Percentiles rank a stretch among this genome's conserved stretches.
Conservation (phyloP, 2,797 vertebrate species). For the Microtus agrestis region DNA sequence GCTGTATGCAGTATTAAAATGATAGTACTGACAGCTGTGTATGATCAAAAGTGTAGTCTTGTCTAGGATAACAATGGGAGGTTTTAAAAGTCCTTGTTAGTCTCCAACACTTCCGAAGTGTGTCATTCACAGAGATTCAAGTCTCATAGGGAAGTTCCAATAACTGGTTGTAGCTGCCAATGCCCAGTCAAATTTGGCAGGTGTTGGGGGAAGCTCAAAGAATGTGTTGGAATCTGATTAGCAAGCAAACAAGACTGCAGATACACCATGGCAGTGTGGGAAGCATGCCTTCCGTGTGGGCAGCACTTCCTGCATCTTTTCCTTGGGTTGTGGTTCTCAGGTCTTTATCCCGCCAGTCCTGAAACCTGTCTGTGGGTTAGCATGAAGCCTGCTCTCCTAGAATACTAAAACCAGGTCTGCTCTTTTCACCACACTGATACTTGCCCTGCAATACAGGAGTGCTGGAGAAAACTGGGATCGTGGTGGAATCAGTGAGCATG, state of each 20-base stretch:
- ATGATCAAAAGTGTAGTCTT: not conserved
- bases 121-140: too few species aligned
- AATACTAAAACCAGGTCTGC: not conserved
- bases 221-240: not conserved
- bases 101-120: not conserved
- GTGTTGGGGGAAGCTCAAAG: not conserved
- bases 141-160: rapidly evolving
- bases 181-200: not conserved
- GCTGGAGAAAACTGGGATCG: not conserved
- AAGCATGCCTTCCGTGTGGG: not conserved
- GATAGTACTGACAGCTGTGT: not conserved
- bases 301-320: not conserved
- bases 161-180: rapidly evolving
- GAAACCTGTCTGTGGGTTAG: not conserved
- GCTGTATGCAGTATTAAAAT: not conserved
- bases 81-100: not conserved
- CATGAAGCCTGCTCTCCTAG: not conserved
- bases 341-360: not conserved
- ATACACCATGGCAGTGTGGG: not conserved
- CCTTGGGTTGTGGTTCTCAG: not conserved
- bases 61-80: too few species aligned
- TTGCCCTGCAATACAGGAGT: not conserved
- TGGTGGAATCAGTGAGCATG: not conserved
- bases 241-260: not conserved
- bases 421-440: not conserved